A percentile compares a stretch with the other conserved stretches of the same genome.
These are phyloP conservation scores for Palythoa grandiflora DNA, from an alignment of 92 coral and sea anemone genomes.

Conservation along the genomic window DNA sequence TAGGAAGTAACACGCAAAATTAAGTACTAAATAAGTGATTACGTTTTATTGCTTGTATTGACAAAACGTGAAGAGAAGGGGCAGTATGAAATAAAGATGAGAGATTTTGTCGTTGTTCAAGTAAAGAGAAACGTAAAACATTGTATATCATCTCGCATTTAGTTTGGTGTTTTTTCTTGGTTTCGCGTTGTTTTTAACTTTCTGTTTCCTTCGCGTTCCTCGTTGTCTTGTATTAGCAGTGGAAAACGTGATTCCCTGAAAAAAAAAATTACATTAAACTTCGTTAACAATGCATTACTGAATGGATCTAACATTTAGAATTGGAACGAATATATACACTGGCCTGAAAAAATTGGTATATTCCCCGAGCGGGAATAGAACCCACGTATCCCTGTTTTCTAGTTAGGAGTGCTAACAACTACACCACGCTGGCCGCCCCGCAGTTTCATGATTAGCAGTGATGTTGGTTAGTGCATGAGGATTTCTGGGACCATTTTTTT, in stretches of 20 bases:
- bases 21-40: too few species aligned
- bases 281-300: neutral
- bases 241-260: constrained; percentile 85
- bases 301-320: neutral
- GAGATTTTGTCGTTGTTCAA: neutral
- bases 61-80: too few species aligned
- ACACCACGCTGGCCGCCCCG: too few species aligned
- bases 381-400: too few species aligned
- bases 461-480: too few species aligned
- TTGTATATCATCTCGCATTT: neutral
- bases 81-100: neutral
- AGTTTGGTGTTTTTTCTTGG: constrained; percentile 11
- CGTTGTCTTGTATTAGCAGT: constrained; percentile 73
- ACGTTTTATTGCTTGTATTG: too few species aligned
- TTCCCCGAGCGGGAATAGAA: too few species aligned
- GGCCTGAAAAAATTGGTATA: too few species aligned
- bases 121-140: neutral
- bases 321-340: neutral
- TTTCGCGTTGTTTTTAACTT: constrained; percentile 61
- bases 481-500: too few species aligned
- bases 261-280: neutral
- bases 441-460: too few species aligned
- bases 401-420: too few species aligned
- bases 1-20: too few species aligned
- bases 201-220: constrained; percentile 45